These are phyloP conservation scores for Pteromalus puparum DNA, from an alignment of 1,140 invertebrate species.

Conservation along the genomic window DNA sequence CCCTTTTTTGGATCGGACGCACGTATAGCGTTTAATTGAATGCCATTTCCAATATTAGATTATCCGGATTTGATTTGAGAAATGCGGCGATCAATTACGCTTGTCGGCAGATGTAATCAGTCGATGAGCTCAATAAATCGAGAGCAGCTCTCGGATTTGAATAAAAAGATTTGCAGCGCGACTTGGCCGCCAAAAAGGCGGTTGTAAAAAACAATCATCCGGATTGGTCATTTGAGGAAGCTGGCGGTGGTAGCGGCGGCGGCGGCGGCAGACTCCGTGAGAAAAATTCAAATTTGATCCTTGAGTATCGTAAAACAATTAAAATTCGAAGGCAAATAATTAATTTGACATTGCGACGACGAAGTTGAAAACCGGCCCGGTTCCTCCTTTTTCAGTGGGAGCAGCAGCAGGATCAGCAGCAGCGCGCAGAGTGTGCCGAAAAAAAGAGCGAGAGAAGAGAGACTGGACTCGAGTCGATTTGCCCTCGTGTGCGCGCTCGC, in stretches of 20 bases:
- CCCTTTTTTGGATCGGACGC: neutral
- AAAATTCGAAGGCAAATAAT: constrained; percentile 20
- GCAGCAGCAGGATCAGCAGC: neutral
- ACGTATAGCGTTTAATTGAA: no score
- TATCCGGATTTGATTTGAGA: neutral
- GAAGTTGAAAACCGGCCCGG: neutral
- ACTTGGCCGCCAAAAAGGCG: no score
- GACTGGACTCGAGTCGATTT: no score
- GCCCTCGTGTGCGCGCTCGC: neutral
- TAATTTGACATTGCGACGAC: constrained; percentile 1
- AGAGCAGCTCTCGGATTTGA: no score
- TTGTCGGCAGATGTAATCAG: neutral
- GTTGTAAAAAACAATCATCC: no score
- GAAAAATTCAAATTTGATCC: neutral
- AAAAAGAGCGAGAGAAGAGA: constrained; percentile 5
- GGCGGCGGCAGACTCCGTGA: neutral
- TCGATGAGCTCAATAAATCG: neutral
- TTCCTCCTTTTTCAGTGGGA: neutral
- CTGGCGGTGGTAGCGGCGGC: no score
- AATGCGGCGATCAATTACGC: neutral
- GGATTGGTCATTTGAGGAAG: no score
- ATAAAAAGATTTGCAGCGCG: no score
- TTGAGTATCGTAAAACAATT: constrained; percentile 10
- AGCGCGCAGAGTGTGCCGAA: neutral
- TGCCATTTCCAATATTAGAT: neutral